Conservation (phyloP, 2,113 vertebrate species). For the Phaetusa simplex region DNA sequence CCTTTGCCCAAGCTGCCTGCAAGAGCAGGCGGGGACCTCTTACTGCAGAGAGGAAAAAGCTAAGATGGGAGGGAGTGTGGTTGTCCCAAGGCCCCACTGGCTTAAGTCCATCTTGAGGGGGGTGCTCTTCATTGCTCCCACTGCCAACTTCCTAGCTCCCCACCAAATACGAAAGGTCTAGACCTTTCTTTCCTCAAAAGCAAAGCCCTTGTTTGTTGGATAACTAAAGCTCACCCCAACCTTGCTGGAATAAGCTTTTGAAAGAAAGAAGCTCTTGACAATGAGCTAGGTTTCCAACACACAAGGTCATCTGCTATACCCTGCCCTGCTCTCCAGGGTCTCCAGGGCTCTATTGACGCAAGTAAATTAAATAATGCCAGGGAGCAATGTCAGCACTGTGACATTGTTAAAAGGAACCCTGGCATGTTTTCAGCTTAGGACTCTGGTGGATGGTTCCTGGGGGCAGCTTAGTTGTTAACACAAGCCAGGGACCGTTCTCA, state of each 20-base stretch:
- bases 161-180: neutral
- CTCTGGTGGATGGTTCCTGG: neutral
- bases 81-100: neutral
- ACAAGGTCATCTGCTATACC: neutral
- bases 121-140: neutral
- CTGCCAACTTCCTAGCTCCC: neutral
- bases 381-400: neutral
- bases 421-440: neutral
- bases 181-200: neutral
- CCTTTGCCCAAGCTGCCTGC: neutral
- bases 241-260: neutral
- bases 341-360: rapidly evolving
- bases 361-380: neutral
- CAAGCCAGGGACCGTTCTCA: neutral
- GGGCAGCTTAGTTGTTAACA: neutral
- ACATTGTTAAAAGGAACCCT: neutral
- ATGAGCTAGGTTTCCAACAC: neutral
- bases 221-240: neutral
- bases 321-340: neutral
- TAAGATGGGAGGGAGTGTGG: neutral
- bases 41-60: neutral
- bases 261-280: neutral
- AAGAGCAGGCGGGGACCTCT: neutral
- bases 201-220: neutral
- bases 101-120: neutral